Conservation (phyloP, 2,797 vertebrate species). For the Propithecus deckenii region DNA sequence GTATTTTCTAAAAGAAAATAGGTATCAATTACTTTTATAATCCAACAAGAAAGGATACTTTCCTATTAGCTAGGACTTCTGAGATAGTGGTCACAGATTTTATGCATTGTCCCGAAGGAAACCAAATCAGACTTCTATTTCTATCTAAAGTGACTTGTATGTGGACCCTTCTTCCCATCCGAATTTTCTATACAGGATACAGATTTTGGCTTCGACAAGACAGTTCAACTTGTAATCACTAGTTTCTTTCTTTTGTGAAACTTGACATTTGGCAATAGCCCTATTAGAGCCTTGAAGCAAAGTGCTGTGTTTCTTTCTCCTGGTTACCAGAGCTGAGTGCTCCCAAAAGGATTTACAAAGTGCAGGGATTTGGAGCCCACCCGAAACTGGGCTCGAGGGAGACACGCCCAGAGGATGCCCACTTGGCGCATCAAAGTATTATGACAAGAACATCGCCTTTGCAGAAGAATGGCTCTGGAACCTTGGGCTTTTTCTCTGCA, state of each 20-base stretch:
- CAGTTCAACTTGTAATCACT: not conserved
- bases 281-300: not conserved
- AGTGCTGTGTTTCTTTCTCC: not conserved
- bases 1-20: constrained; percentile 34
- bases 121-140: not conserved
- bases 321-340: not conserved
- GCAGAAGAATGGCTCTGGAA: not conserved
- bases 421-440: not conserved
- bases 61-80: not conserved
- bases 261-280: not conserved
- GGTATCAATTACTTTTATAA: not conserved
- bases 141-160: not conserved
- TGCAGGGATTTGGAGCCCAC: not conserved
- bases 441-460: not conserved
- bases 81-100: not conserved
- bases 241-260: not conserved
- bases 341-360: not conserved
- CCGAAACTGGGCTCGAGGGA: not conserved
- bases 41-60: not conserved
- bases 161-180: not conserved
- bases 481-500: not conserved
- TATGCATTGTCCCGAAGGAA: not conserved
- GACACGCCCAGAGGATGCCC: not conserved
- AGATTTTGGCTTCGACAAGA: constrained; percentile 5
- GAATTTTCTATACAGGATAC: not conserved